phyloP scores from a whole-genome alignment of 2,113 vertebrate species.

The Notiomystis cincta region DNA sequence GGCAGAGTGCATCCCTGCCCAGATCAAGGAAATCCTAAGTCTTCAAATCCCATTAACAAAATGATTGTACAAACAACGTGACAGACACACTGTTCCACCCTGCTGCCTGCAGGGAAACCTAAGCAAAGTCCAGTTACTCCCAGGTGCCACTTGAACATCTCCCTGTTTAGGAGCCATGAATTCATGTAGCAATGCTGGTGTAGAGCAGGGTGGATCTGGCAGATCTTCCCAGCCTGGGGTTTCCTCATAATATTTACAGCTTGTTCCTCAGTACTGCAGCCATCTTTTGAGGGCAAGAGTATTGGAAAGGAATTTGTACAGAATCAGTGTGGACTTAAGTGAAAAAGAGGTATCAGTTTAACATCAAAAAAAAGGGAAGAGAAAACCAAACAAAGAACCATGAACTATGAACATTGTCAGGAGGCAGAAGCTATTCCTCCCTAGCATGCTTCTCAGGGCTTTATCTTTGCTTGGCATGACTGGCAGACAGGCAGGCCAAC shows the following conservation, averaged over 20 bases:
- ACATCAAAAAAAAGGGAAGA: neutral
- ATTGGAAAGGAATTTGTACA: neutral
- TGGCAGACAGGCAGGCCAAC: neutral
- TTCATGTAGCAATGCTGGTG: rapidly evolving
- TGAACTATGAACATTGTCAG: neutral
- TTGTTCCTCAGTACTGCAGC: neutral
- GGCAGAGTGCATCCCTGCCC: neutral
- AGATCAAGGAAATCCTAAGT: constrained; percentile 38
- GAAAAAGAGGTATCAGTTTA: neutral
- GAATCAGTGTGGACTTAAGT: neutral
- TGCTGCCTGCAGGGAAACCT: neutral
- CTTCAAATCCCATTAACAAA: constrained; percentile 41
- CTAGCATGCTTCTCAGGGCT: neutral
- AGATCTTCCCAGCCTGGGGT: neutral
- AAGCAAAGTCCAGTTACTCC: neutral
- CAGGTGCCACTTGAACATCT: neutral
- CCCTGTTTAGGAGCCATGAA: neutral
- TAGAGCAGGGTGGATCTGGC: neutral
- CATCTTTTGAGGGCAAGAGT: neutral
- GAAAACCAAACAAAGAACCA: neutral
- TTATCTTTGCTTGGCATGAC: neutral
- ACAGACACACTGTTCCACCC: neutral
- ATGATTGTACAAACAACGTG: constrained; percentile 2
- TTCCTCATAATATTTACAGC: neutral
- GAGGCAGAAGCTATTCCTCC: neutral